phyloP scores from a whole-genome alignment of 1,140 invertebrate species.

The Colletes latitarsis region DNA sequence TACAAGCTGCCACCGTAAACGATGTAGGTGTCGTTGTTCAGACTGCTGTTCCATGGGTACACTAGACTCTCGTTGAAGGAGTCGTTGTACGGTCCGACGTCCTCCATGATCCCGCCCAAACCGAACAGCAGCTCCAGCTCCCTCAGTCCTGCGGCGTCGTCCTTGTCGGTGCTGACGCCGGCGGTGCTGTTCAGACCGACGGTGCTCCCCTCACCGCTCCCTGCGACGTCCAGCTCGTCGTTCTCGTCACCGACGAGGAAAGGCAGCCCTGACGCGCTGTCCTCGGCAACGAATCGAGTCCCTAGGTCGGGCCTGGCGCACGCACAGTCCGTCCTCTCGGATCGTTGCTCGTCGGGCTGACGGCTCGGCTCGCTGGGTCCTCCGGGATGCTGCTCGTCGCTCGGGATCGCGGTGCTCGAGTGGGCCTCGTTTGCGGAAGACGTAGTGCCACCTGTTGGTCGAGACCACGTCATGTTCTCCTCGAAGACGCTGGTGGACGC shows the following conservation, averaged over 20 bases:
- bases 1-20: conserved; percentile 83
- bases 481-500: conserved; percentile 74
- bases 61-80: conserved; percentile 65
- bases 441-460: conserved; percentile 59
- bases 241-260: neutral
- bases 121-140: conserved; percentile 72
- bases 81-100: conserved; percentile 67
- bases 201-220: conserved; percentile 27
- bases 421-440: conserved; percentile 55
- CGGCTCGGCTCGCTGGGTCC: neutral
- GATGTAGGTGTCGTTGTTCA: conserved; percentile 69
- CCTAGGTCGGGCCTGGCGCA: conserved; percentile 25
- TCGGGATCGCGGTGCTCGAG: conserved; percentile 18
- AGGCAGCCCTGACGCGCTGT: neutral
- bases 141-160: conserved; percentile 48
- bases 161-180: conserved; percentile 26
- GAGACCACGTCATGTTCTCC: conserved; percentile 77
- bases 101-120: conserved; percentile 70
- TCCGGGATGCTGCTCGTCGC: conserved; percentile 16
- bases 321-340: neutral
- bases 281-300: conserved; percentile 2
- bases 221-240: conserved; percentile 5
- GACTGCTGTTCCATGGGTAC: conserved; percentile 64
- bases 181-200: conserved; percentile 36
- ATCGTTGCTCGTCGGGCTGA: neutral